These are phyloP conservation scores for Deilephila elpenor DNA, from an alignment of 2,888 invertebrate genomes.

Conservation along the genomic window DNA sequence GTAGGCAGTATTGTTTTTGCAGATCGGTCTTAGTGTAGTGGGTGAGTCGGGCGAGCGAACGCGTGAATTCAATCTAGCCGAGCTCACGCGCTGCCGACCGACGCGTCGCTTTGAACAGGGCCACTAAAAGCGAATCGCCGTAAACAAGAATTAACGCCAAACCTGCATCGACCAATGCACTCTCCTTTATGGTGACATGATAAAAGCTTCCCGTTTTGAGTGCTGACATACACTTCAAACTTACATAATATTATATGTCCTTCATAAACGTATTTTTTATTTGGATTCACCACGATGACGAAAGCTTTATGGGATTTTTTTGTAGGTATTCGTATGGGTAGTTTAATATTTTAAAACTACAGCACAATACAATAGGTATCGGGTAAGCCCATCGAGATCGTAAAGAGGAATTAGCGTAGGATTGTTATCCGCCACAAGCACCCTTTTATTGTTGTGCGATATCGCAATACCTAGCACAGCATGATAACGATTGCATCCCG, in stretches of 20 bases:
- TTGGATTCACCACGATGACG: background rate
- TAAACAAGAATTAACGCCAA: conserved; percentile 82
- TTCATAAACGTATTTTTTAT: conserved; percentile 18
- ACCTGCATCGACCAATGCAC: conserved; percentile 78
- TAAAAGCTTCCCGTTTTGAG: conserved; percentile 72
- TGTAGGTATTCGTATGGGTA: background rate
- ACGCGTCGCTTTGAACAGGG: conserved; percentile 61
- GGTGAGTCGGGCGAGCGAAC: conserved; percentile 38
- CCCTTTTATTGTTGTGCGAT: conserved; percentile 55
- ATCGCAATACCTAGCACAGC: conserved; percentile 45
- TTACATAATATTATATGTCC: conserved; percentile 29
- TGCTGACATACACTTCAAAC: conserved; percentile 45
- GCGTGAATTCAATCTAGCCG: conserved; percentile 57
- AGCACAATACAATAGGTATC: conserved; percentile 36
- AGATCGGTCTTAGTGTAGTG: conserved; percentile 34
- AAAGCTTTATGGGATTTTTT: background rate
- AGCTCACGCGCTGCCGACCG: conserved; percentile 53
- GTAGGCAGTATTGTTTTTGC: conserved; percentile 33
- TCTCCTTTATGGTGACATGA: conserved; percentile 78
- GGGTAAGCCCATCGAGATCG: conserved; percentile 53
- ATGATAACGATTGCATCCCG: conserved; percentile 43
- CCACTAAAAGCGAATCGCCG: conserved; percentile 81
- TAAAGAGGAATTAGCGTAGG: conserved; percentile 62
- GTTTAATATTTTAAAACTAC: background rate
- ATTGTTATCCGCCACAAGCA: conserved; percentile 45